These are phyloP conservation scores for Penelope pileata DNA, from an alignment of 2,113 vertebrate species.

Conservation along the genomic window DNA sequence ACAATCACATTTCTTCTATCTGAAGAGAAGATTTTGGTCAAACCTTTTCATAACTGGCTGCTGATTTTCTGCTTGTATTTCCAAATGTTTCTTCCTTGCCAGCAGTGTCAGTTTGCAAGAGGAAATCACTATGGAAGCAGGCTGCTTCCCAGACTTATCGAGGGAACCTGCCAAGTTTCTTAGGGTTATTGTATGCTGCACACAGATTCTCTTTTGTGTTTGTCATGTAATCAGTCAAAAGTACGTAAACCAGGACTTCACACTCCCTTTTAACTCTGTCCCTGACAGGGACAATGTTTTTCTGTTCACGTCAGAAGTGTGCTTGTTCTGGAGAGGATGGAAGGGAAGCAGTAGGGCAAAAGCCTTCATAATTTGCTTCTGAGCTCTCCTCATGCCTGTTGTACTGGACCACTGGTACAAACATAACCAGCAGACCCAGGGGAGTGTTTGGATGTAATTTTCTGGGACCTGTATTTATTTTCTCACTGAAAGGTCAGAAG, in stretches of 20 bases:
- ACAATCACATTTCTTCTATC: neutral
- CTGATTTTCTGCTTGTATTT: slow-evolving; percentile 23
- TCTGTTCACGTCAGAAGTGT: neutral
- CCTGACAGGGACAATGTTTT: neutral
- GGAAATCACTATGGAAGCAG: slow-evolving; percentile 34
- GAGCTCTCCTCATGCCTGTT: slow-evolving; percentile 2
- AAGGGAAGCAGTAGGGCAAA: neutral
- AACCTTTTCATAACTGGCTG: neutral
- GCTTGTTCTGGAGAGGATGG: neutral
- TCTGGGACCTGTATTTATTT: neutral
- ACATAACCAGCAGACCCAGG: neutral
- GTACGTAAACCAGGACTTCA: slow-evolving; percentile 15
- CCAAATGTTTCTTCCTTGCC: slow-evolving; percentile 9
- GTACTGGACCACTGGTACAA: neutral
- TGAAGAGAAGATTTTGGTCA: neutral
- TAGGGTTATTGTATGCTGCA: neutral
- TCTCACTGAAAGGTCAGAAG: neutral
- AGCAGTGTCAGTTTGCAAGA: neutral
- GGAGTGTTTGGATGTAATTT: neutral
- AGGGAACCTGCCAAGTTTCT: slow-evolving; percentile 30
- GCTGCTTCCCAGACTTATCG: slow-evolving; percentile 1
- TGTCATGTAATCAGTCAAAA: neutral
- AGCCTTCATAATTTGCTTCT: neutral
- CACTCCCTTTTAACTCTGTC: neutral
- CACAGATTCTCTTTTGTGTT: neutral